Evolutionary conservation across 2,888 invertebrate species (phyloP).

Genomic region (Acrobasis consociella): DNA sequence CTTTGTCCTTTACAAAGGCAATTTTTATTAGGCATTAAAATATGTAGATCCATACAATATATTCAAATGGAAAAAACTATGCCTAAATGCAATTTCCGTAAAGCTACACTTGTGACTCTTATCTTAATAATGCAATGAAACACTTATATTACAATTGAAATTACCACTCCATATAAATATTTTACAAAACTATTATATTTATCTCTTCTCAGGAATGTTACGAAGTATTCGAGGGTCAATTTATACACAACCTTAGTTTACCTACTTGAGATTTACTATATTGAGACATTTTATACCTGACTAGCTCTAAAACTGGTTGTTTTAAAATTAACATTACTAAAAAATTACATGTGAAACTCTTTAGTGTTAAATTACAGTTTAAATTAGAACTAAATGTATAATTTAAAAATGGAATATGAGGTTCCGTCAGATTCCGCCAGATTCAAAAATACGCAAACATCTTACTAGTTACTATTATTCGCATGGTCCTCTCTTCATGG

Average conservation of each 20-base stretch:
- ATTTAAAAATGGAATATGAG: not conserved
- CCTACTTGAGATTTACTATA: conserved; percentile 38
- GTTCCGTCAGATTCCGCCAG: not conserved
- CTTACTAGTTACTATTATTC: no score
- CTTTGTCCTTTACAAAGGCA: not conserved
- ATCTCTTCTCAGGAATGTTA: conserved; percentile 38
- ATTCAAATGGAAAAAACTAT: not conserved
- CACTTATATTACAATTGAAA: conserved; percentile 2
- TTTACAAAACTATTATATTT: conserved; percentile 10
- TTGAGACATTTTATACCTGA: conserved; percentile 43
- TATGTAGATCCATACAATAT: not conserved
- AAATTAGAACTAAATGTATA: not conserved
- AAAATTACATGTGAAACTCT: not conserved
- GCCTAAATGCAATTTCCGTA: not conserved
- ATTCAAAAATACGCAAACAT: not conserved
- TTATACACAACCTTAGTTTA: conserved; percentile 42
- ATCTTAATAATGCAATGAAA: not conserved
- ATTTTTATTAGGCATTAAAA: not conserved
- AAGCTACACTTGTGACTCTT: conserved; percentile 4
- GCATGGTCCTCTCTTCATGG: no score
- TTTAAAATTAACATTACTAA: conserved; percentile 11
- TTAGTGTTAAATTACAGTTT: conserved; percentile 3
- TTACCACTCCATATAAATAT: conserved; percentile 9
- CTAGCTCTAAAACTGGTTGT: conserved; percentile 43
- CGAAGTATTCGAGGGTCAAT: conserved; percentile 24